A percentile compares a stretch with the other conserved stretches of the same genome.
phyloP scores from a whole-genome alignment of 2,888 invertebrate genomes.

The Trichacis sp. region DNA sequence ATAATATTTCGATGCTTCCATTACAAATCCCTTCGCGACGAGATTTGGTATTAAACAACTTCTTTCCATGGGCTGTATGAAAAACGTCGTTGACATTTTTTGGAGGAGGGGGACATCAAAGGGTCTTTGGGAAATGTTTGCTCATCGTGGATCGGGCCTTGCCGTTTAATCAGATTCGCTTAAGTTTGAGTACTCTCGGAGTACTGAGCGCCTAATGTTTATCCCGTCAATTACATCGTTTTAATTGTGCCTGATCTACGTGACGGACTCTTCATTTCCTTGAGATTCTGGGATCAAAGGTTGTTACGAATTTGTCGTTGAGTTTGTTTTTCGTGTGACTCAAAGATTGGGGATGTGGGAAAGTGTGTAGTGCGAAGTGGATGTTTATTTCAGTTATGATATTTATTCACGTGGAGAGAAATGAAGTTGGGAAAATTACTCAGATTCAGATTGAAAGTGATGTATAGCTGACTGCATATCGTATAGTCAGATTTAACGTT shows the following conservation, averaged over 20 bases:
- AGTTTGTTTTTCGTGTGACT: too few relatives aligned
- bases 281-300: too few relatives aligned
- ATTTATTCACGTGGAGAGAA: too few relatives aligned
- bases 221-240: neutral
- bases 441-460: too few relatives aligned
- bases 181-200: neutral
- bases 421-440: too few relatives aligned
- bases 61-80: neutral
- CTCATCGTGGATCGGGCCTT: neutral
- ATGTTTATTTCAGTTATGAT: too few relatives aligned
- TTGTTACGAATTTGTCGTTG: too few relatives aligned
- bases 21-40: neutral
- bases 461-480: too few relatives aligned
- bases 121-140: neutral
- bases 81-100: neutral
- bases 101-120: neutral
- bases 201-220: neutral
- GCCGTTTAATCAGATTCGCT: neutral
- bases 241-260: neutral
- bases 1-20: slow-evolving; percentile 19
- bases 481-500: too few relatives aligned
- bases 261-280: too few relatives aligned
- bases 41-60: neutral
- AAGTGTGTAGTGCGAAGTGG: too few relatives aligned
- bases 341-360: too few relatives aligned